These are phyloP conservation scores for Electrophaes corylata DNA, from an alignment of 2,888 invertebrate species.

Conservation along the genomic window DNA sequence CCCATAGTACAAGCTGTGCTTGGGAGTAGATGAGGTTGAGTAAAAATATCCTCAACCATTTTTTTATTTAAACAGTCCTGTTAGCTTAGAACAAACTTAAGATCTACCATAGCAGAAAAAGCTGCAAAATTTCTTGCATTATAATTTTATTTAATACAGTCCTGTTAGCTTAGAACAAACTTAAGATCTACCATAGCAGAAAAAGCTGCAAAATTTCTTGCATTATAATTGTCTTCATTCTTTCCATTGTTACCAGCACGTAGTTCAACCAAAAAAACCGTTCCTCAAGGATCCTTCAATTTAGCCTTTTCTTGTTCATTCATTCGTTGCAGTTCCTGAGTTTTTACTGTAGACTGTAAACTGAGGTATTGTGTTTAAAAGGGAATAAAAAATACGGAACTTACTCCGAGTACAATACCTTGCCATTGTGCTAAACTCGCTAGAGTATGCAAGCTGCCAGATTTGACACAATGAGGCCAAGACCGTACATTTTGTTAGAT, in stretches of 20 bases:
- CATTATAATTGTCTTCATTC: neutral
- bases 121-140: too few species aligned
- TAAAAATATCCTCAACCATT: too few species aligned
- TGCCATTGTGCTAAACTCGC: constrained; percentile 35
- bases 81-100: too few species aligned
- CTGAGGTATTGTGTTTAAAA: constrained; percentile 41
- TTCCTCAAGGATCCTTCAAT: constrained; percentile 18
- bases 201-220: neutral
- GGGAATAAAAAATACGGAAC: constrained; percentile 47
- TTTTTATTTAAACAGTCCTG: too few species aligned
- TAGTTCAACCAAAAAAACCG: constrained; percentile 6
- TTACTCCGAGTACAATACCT: constrained; percentile 44
- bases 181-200: too few species aligned
- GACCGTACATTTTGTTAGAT: constrained; percentile 18
- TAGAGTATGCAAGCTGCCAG: constrained; percentile 40
- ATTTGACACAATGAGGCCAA: constrained; percentile 27
- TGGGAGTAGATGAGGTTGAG: too few species aligned
- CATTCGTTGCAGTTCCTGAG: constrained; percentile 22
- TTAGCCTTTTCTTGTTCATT: constrained; percentile 13
- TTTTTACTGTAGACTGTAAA: constrained; percentile 21
- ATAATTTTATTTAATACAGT: too few species aligned
- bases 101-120: too few species aligned
- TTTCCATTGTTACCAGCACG: constrained; percentile 5
- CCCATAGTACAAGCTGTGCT: too few species aligned
- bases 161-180: too few species aligned